These are phyloP conservation scores for Apostichopus californicus DNA, from an alignment of 35 echinoderm and acorn worm genomes.

Conservation along the genomic window DNA sequence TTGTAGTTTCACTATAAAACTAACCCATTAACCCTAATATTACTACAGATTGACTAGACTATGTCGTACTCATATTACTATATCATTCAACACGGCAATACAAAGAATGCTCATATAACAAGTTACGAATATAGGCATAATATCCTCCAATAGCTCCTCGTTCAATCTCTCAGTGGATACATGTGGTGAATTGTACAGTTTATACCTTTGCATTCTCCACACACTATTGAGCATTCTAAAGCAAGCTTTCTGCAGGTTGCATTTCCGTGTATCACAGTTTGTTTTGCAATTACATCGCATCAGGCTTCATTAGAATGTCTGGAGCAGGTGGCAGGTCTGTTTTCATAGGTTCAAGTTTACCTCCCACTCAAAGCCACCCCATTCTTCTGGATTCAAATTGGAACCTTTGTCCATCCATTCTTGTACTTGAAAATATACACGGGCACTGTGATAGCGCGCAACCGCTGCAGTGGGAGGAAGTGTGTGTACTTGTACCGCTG, in stretches of 20 bases:
- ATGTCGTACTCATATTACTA: too few species aligned
- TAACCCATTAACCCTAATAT: too few species aligned
- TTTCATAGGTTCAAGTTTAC: neutral
- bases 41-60: too few species aligned
- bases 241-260: slow-evolving; percentile 52
- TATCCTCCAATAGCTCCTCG: too few species aligned
- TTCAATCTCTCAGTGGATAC: too few species aligned
- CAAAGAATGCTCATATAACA: too few species aligned
- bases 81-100: too few species aligned
- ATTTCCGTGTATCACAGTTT: slow-evolving; percentile 36
- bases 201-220: slow-evolving; percentile 55
- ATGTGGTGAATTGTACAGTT: slow-evolving; percentile 21
- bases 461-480: slow-evolving; percentile 45
- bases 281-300: slow-evolving; percentile 59
- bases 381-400: slow-evolving; percentile 26
- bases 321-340: slow-evolving; percentile 43
- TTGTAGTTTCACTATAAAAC: too few species aligned
- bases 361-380: neutral
- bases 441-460: slow-evolving; percentile 14
- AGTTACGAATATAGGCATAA: too few species aligned
- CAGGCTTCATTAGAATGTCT: neutral
- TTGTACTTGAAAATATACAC: slow-evolving; percentile 54
- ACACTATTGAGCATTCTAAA: slow-evolving; percentile 34
- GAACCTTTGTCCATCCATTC: slow-evolving; percentile 36
- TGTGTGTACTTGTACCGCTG: neutral